Evolutionary conservation across 1,140 invertebrate species (phyloP).

Genomic region (Macrobrachium nipponense): DNA sequence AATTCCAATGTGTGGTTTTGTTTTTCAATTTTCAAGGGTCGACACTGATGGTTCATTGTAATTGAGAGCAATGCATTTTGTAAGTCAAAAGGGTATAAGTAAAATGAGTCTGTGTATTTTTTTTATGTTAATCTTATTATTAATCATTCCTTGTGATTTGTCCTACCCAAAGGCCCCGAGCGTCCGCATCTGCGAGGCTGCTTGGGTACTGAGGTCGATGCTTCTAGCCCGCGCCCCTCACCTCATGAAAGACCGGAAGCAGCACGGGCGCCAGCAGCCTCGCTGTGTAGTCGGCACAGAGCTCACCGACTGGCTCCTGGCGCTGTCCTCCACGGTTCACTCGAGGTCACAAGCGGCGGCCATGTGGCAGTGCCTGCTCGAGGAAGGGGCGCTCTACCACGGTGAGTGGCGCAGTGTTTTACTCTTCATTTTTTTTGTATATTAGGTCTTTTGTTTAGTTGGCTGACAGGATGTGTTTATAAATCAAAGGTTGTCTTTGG

Average conservation of each 20-base stretch:
- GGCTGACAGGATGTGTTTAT: no score
- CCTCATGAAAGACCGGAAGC: conserved; percentile 75
- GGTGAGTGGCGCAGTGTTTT: conserved; percentile 71
- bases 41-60: no score
- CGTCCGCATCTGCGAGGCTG: conserved; percentile 76
- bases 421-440: not conserved
- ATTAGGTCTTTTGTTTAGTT: no score
- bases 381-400: conserved; percentile 83
- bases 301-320: conserved; percentile 83
- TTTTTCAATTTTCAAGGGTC: no score
- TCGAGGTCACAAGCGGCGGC: conserved; percentile 81
- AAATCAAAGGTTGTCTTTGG: no score
- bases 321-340: conserved; percentile 67
- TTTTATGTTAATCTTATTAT: not conserved
- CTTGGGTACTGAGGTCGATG: conserved; percentile 78
- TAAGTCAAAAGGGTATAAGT: no score
- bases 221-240: conserved; percentile 76
- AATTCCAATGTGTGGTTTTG: no score
- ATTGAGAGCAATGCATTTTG: no score
- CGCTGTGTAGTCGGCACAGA: conserved; percentile 73
- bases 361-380: conserved; percentile 88
- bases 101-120: not conserved
- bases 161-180: conserved; percentile 72
- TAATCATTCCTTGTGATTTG: not conserved
- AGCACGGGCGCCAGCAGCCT: conserved; percentile 65